A percentile compares a stretch with the other conserved stretches of the same genome.
Evolutionary conservation across 2,888 invertebrate species (phyloP).

Genomic region (Mesodorylaimus sp.): DNA sequence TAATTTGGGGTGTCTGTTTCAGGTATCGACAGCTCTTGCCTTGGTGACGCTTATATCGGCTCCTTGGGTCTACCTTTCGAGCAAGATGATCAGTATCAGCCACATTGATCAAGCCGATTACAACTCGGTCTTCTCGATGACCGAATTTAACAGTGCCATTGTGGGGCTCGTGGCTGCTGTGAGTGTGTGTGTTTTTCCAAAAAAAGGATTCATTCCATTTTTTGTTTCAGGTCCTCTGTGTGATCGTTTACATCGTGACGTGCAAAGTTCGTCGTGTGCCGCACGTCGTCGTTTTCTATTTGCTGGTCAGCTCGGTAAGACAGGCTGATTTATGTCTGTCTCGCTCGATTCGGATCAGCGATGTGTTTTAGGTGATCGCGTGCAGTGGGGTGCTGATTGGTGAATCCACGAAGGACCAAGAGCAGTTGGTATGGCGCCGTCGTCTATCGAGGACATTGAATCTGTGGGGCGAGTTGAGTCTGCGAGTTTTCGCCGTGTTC

Average conservation of each 20-base stretch:
- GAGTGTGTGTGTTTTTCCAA: neutral
- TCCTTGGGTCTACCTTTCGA: conserved; percentile 82
- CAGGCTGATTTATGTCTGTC: too few species aligned
- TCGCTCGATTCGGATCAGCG: too few species aligned
- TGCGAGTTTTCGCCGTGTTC: too few species aligned
- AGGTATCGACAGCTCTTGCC: conserved; percentile 84
- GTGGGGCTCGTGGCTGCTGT: neutral
- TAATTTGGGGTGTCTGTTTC: too few species aligned
- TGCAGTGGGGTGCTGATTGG: too few species aligned
- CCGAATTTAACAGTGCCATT: neutral
- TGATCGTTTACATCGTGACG: neutral
- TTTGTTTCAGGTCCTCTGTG: neutral
- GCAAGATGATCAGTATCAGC: conserved; percentile 51
- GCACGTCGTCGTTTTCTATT: neutral
- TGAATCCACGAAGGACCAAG: too few species aligned
- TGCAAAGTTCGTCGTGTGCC: neutral
- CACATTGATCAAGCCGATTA: neutral
- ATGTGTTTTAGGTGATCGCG: too few species aligned
- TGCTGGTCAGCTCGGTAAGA: neutral
- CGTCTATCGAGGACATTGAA: too few species aligned
- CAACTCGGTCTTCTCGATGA: neutral
- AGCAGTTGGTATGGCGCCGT: too few species aligned
- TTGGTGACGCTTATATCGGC: conserved; percentile 82
- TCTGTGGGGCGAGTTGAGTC: too few species aligned
- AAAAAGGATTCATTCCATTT: too few species aligned